phyloP scores from a whole-genome alignment of 2,888 invertebrate species.

The Drosophila testacea region DNA sequence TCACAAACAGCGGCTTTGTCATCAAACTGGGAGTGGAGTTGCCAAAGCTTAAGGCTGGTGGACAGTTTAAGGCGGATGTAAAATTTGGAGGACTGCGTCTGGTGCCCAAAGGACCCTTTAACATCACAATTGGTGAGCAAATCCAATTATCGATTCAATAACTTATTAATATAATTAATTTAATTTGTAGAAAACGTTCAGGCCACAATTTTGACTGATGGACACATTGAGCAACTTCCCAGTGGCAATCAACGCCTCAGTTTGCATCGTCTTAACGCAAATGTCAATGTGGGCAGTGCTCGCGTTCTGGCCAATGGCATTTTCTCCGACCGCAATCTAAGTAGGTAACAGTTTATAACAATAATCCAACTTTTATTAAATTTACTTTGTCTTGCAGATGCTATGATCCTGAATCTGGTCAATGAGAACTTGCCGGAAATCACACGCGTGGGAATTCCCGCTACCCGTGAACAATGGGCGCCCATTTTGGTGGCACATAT shows the following conservation, averaged over 20 bases:
- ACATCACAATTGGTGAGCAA: conserved; percentile 87
- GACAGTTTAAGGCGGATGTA: conserved; percentile 88
- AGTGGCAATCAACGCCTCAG: conserved; percentile 70
- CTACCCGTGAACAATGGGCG: conserved; percentile 84
- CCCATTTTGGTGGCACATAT: conserved; percentile 82
- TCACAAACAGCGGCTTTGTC: conserved; percentile 87
- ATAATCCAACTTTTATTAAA: neutral
- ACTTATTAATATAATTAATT: neutral
- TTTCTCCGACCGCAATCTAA: conserved; percentile 82
- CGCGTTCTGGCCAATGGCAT: conserved; percentile 82
- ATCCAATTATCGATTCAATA: neutral
- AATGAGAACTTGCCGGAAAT: conserved; percentile 87
- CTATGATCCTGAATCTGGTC: conserved; percentile 85
- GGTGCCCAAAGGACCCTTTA: conserved; percentile 87
- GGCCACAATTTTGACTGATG: conserved; percentile 80
- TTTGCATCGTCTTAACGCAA: conserved; percentile 81
- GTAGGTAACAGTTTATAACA: conserved; percentile 55
- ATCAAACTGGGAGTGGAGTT: conserved; percentile 88
- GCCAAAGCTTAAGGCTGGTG: conserved; percentile 87
- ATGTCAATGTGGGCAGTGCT: conserved; percentile 78
- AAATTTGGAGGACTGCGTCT: conserved; percentile 88
- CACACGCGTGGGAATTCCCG: conserved; percentile 86
- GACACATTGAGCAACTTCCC: conserved; percentile 72
- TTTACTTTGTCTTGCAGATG: conserved; percentile 58
- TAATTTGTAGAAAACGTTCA: conserved; percentile 72